A percentile compares a stretch with the other conserved stretches of the same genome.
phyloP scores from a whole-genome alignment of 2,888 invertebrate genomes.

The Panopea generosa region DNA sequence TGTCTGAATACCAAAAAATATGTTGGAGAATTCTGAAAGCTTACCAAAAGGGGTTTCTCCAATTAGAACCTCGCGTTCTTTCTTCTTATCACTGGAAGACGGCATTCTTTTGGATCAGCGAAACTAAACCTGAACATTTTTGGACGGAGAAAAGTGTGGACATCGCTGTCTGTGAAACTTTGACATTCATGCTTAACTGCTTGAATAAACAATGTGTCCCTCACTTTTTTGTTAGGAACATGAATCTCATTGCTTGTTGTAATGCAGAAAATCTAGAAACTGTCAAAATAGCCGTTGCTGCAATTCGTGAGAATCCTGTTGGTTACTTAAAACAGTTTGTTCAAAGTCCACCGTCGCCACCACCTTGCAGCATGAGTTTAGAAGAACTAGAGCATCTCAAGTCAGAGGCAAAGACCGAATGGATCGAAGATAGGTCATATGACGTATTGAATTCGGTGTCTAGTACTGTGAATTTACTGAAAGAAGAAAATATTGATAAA shows the following conservation, averaged over 20 bases:
- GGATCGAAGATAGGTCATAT: too few species aligned
- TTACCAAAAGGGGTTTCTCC: slow-evolving; percentile 30
- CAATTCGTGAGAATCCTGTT: background rate
- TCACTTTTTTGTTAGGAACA: slow-evolving; percentile 24
- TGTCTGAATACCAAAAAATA: slow-evolving; percentile 13
- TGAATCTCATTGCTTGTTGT: slow-evolving; percentile 33
- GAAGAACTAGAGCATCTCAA: too few species aligned
- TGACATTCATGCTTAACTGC: slow-evolving; percentile 19
- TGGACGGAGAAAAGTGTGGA: slow-evolving; percentile 21
- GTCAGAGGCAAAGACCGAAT: too few species aligned
- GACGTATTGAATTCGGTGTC: too few species aligned
- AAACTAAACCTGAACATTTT: slow-evolving; percentile 12
- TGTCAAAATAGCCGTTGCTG: background rate
- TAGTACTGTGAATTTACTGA: too few species aligned
- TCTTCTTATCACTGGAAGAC: slow-evolving; percentile 48
- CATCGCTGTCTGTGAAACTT: background rate
- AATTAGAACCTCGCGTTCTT: slow-evolving; percentile 19
- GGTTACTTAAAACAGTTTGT: background rate
- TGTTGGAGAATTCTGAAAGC: slow-evolving; percentile 40
- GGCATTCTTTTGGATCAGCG: slow-evolving; percentile 32
- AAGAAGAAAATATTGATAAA: too few species aligned
- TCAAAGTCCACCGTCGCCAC: slow-evolving; percentile 5
- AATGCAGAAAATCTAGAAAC: background rate
- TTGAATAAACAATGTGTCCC: slow-evolving; percentile 14
- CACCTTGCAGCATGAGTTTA: background rate